Conservation (phyloP, 2,113 vertebrate genomes). For the Toxotes chatareus region DNA sequence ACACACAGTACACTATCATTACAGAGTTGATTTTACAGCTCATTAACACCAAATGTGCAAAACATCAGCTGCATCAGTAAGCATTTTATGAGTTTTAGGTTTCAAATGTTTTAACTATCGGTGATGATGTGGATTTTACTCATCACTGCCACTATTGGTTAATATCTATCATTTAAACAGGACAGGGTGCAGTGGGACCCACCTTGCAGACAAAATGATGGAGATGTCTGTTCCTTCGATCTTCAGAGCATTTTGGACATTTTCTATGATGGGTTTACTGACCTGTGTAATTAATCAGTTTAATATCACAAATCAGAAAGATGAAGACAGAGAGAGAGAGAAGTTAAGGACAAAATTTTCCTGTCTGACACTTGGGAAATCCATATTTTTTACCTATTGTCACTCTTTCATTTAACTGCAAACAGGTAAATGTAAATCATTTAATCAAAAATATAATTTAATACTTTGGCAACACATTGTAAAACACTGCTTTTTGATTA, state of each 20-base stretch:
- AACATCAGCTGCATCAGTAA: not conserved
- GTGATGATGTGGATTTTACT: not conserved
- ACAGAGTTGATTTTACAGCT: not conserved
- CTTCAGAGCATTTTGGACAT: constrained; percentile 89
- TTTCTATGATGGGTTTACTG: constrained; percentile 89
- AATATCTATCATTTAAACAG: constrained; percentile 1
- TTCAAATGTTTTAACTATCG: not conserved
- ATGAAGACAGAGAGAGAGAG: not conserved
- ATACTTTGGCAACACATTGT: no score
- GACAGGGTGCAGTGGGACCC: constrained; percentile 38
- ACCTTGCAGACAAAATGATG: constrained; percentile 94
- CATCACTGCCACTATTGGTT: not conserved
- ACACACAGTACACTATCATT: not conserved
- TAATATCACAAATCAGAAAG: not conserved
- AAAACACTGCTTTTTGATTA: no score
- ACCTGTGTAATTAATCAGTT: constrained; percentile 83
- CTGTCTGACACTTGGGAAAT: no score
- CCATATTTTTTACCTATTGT: not conserved
- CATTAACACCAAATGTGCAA: not conserved
- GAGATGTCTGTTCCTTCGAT: constrained; percentile 90
- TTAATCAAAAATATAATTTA: no score
- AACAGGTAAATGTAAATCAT: no score
- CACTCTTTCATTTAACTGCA: not conserved
- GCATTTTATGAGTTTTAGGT: not conserved
- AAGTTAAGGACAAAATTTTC: not conserved